A percentile compares a stretch with the other conserved stretches of the same genome.
phyloP scores from a whole-genome alignment of 2,797 vertebrate genomes.

The Synanceia verrucosa region DNA sequence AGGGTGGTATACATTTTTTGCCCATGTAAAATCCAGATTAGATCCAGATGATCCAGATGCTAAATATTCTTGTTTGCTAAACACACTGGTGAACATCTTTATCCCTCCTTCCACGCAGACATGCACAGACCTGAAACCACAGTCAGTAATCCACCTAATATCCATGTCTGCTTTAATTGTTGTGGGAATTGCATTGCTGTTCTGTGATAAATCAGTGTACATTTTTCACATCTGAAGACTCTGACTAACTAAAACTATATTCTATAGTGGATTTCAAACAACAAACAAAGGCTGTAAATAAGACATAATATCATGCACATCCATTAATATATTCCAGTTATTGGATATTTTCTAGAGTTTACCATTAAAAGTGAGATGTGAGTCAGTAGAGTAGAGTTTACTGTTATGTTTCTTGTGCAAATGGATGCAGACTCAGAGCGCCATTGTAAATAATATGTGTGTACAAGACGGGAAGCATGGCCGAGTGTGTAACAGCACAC shows the following conservation, averaged over 20 bases:
- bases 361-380: not conserved
- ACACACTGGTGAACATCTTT: not conserved
- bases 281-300: not conserved
- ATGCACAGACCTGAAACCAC: not conserved
- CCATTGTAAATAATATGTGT: conserved; percentile 4
- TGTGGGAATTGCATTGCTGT: not conserved
- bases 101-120: not conserved
- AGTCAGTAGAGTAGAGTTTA: not conserved
- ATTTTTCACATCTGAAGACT: not conserved
- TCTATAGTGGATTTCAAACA: not conserved
- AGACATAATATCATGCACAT: not conserved
- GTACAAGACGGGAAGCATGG: not conserved
- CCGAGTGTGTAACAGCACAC: not conserved
- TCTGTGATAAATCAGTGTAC: not conserved
- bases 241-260: not conserved
- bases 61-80: not conserved
- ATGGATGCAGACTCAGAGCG: not conserved
- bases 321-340: not conserved
- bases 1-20: no score
- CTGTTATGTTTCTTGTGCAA: not conserved
- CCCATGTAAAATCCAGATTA: not conserved
- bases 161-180: not conserved
- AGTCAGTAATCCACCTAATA: not conserved
- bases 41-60: not conserved
- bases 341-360: not conserved